Evolutionary conservation across 2,888 invertebrate genomes (phyloP).

Genomic region (Drosophila nr. perissopoda): DNA sequence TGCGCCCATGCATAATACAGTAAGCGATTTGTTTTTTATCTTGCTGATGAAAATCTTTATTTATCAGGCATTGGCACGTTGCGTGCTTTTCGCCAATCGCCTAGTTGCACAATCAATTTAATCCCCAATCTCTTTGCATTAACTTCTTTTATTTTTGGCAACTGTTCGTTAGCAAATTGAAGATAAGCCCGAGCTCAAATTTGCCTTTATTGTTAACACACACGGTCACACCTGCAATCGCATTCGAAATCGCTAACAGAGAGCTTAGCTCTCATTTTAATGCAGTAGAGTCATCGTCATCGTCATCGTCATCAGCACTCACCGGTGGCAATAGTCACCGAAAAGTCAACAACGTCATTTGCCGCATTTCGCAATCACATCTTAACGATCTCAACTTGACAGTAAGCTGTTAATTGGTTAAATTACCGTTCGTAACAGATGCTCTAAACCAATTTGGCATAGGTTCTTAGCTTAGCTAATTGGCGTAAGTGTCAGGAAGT

Average conservation of each 20-base stretch:
- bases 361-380: slow-evolving; percentile 39
- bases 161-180: slow-evolving; percentile 58
- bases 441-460: slow-evolving; percentile 23
- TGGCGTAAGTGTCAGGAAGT: slow-evolving; percentile 21
- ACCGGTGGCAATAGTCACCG: slow-evolving; percentile 10
- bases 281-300: slow-evolving; percentile 35
- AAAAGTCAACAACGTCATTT: slow-evolving; percentile 24
- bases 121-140: slow-evolving; percentile 51
- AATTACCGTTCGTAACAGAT: slow-evolving; percentile 39
- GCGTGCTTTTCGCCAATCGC: slow-evolving; percentile 50
- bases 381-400: slow-evolving; percentile 19
- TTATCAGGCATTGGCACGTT: slow-evolving; percentile 71
- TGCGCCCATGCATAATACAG: neutral
- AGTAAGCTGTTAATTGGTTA: slow-evolving; percentile 42
- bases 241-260: neutral
- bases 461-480: slow-evolving; percentile 13
- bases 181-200: slow-evolving; percentile 55
- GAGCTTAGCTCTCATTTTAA: slow-evolving; percentile 47
- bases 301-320: slow-evolving; percentile 13
- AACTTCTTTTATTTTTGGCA: slow-evolving; percentile 38
- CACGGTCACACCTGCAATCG: slow-evolving; percentile 25
- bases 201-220: slow-evolving; percentile 48
- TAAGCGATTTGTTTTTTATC: slow-evolving; percentile 17
- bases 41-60: slow-evolving; percentile 63
- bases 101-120: slow-evolving; percentile 65